phyloP scores from a whole-genome alignment of 2,113 vertebrate genomes.

The Chaetura pelagica region DNA sequence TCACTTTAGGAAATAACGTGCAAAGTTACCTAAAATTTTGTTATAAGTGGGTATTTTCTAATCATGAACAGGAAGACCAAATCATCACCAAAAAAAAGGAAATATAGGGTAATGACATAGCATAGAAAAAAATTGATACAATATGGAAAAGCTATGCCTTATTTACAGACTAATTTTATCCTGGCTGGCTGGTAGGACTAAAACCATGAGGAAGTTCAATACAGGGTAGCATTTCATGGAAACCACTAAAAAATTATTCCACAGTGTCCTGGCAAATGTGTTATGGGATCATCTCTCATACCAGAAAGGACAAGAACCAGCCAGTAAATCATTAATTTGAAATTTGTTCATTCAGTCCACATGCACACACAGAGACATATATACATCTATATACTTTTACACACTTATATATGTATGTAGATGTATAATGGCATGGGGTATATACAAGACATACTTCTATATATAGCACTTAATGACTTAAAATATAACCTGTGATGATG shows the following conservation, averaged over 20 bases:
- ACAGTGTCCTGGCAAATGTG: background rate
- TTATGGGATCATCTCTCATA: background rate
- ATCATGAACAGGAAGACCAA: background rate
- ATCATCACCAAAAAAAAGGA: background rate
- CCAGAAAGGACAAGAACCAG: background rate
- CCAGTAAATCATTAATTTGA: background rate
- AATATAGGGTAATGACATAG: background rate
- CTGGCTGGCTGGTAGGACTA: background rate
- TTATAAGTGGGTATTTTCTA: background rate
- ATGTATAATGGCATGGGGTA: background rate
- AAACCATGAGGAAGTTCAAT: background rate
- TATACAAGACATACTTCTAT: background rate
- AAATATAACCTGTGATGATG: background rate
- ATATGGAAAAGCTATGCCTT: background rate
- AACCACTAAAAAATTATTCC: background rate
- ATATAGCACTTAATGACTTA: background rate
- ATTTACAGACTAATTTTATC: background rate
- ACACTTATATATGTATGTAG: accelerated
- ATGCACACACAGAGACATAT: background rate
- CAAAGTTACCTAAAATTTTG: background rate
- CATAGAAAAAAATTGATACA: background rate
- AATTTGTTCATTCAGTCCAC: background rate
- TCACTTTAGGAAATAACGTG: background rate
- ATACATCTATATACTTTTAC: background rate
- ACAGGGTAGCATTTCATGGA: background rate